Percentiles rank a stretch among this genome's conserved stretches.
These are phyloP conservation scores for Megathymus violae DNA, from an alignment of 1,140 invertebrate genomes.

Conservation along the genomic window DNA sequence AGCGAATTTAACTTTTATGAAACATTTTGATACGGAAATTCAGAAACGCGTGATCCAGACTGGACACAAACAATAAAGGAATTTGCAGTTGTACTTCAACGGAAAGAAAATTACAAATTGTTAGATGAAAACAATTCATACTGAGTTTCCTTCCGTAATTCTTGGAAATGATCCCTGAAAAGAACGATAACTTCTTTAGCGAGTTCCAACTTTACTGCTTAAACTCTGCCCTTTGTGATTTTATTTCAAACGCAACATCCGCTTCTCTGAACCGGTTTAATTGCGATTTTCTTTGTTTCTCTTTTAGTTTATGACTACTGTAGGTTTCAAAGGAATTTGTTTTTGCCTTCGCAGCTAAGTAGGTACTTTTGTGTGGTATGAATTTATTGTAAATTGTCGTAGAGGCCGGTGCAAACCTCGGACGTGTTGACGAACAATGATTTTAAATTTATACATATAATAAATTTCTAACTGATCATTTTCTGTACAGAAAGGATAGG, in stretches of 20 bases:
- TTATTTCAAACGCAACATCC: slow-evolving; percentile 31
- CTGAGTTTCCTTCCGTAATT: slow-evolving; percentile 28
- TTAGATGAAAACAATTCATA: slow-evolving; percentile 16
- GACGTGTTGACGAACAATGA: too few species aligned
- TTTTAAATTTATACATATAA: too few species aligned
- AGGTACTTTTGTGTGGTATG: background rate
- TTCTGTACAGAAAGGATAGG: too few species aligned
- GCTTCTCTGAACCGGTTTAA: slow-evolving; percentile 22
- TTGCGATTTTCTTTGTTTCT: slow-evolving; percentile 24
- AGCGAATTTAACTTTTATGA: too few species aligned
- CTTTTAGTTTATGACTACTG: background rate
- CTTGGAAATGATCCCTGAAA: slow-evolving; percentile 35
- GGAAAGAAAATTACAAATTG: slow-evolving; percentile 2
- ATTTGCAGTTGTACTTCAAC: background rate
- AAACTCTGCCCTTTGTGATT: slow-evolving; percentile 34
- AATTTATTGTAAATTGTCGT: too few species aligned
- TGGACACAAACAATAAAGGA: background rate
- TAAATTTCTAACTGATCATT: too few species aligned
- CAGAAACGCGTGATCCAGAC: background rate
- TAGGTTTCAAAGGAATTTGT: slow-evolving; percentile 1
- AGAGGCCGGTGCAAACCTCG: too few species aligned
- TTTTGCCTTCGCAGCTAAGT: background rate
- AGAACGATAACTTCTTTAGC: slow-evolving; percentile 38
- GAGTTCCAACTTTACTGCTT: slow-evolving; percentile 37
- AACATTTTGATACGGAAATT: background rate